These are phyloP conservation scores for Scomber colias DNA, from an alignment of 2,113 vertebrate species.

Conservation along the genomic window DNA sequence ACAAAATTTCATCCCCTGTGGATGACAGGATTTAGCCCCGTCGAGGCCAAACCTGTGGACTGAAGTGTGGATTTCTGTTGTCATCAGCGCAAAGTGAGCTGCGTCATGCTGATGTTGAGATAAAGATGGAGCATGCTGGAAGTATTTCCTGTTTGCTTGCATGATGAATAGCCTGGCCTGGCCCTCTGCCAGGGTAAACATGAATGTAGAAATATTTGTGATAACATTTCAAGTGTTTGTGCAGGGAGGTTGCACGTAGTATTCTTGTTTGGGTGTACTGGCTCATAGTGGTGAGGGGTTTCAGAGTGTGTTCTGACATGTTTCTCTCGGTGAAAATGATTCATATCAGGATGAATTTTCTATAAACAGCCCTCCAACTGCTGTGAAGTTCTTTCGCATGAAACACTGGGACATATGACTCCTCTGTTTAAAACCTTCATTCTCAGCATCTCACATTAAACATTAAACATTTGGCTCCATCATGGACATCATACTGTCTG, in stretches of 20 bases:
- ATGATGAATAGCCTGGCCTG: slow-evolving; percentile 5
- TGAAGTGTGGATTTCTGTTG: slow-evolving; percentile 11
- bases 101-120: slow-evolving; percentile 15
- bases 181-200: slow-evolving; percentile 38
- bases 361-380: background rate
- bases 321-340: slow-evolving; percentile 1
- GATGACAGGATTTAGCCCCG: slow-evolving; percentile 1
- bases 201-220: slow-evolving; percentile 49
- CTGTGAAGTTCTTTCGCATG: slow-evolving; percentile 3
- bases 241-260: background rate
- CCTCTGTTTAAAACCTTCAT: background rate
- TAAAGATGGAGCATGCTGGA: slow-evolving; percentile 2
- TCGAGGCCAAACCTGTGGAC: background rate
- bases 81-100: slow-evolving; percentile 1
- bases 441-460: background rate
- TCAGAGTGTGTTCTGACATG: background rate
- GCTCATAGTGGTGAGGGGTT: background rate
- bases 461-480: background rate
- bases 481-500: background rate
- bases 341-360: slow-evolving; percentile 8
- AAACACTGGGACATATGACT: background rate
- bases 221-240: slow-evolving; percentile 49
- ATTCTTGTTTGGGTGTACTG: slow-evolving; percentile 15
- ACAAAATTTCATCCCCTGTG: slow-evolving; percentile 2
- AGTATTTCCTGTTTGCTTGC: slow-evolving; percentile 64